phyloP scores from a whole-genome alignment of 2,888 invertebrate species.

The Pardosa pseudoannulata region DNA sequence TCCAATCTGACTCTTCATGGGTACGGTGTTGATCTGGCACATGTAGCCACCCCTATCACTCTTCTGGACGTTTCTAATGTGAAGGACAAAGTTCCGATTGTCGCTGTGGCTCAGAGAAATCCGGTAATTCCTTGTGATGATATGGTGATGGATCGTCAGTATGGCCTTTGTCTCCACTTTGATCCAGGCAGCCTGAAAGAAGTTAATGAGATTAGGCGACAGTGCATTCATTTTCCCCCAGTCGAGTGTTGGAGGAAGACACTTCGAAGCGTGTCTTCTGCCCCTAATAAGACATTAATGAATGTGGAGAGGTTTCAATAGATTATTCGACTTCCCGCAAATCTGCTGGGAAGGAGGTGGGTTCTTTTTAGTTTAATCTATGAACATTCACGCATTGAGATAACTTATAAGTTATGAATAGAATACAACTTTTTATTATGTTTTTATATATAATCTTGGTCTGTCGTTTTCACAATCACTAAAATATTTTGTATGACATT shows the following conservation, averaged over 20 bases:
- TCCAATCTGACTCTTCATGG: conserved; percentile 93
- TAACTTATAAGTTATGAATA: too few species aligned
- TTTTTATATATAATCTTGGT: too few species aligned
- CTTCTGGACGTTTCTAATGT: conserved; percentile 93
- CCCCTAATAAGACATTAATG: background rate
- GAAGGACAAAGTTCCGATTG: conserved; percentile 79
- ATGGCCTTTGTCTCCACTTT: conserved; percentile 96
- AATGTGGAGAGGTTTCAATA: background rate
- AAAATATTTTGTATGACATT: too few species aligned
- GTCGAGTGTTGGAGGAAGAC: background rate
- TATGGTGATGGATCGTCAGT: conserved; percentile 79
- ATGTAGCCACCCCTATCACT: conserved; percentile 85
- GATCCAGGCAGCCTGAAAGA: conserved; percentile 94
- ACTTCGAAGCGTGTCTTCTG: too few species aligned
- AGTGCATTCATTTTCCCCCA: background rate
- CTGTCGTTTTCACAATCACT: too few species aligned
- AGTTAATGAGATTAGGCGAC: background rate
- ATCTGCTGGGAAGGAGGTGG: too few species aligned
- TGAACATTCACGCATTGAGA: too few species aligned
- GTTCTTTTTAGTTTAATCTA: too few species aligned
- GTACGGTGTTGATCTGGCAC: conserved; percentile 87
- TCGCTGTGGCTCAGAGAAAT: conserved; percentile 82
- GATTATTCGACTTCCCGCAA: background rate
- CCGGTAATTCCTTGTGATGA: conserved; percentile 91
- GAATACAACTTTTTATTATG: too few species aligned